Evolutionary conservation across 1,140 invertebrate genomes (phyloP), one percentile per base, ranked within the genome.

Genomic region (Himalopsyche phryganea): DNA sequence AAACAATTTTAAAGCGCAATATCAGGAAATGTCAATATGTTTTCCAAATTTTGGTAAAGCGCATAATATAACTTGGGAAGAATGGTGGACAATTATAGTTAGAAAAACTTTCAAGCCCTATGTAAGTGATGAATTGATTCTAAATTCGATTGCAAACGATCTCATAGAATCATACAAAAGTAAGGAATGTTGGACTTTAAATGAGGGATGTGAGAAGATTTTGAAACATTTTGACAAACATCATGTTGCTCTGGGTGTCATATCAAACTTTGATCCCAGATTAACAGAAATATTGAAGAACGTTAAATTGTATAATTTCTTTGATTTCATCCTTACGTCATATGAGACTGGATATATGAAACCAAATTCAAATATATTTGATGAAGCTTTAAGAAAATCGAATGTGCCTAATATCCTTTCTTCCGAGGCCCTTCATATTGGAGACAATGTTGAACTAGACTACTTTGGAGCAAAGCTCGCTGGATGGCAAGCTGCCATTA

Each of bases 221-320:
- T 74, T 95, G 0, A 69, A 82, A 23, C 77, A 80, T 57, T 67
- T 90, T 11, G 78, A 74, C 50, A 65, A 66, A 13, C 68, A 64
- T 18, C 65, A 72, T 36, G 65, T 86, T 10, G 66, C 74, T 3
- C 59, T 95, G 17, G 92, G 92, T 13, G 82, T 93, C 0, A 86
- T 96, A 61, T 92, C 91, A 10, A 96, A 96, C 75, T 93, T 89
- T 77, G 92, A 96, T 76, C 85, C 89, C 42, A 80, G 91, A 50
- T 73, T 96, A 0, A 75, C 85, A 46, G 73, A 75, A 2, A 81
- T 94, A 51, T 73, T 96, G 18, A 50, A 69, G 2, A 83, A 83
- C 58, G 75, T 85, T 9, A 81, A 81, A 18, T 70, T 95, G 4
- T 67, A 76, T 40, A 69, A 83, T 19, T 86, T 85, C 67, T 92